Evolutionary conservation across 2,888 invertebrate species (phyloP).

Genomic region (Uloborus plumipes): DNA sequence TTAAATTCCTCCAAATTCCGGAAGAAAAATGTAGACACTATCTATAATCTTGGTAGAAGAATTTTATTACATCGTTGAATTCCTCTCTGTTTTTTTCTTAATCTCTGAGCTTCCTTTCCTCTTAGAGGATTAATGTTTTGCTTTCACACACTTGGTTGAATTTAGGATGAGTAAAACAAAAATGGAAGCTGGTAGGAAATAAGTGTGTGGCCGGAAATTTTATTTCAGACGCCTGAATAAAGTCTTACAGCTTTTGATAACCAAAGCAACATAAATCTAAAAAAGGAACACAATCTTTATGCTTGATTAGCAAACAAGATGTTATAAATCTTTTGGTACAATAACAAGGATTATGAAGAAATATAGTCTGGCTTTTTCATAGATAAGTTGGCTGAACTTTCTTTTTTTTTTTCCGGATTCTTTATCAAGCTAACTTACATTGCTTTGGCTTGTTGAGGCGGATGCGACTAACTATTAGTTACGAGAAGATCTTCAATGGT

Average conservation of each 20-base stretch:
- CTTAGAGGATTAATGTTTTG: slow-evolving; percentile 44
- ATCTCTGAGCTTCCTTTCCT: slow-evolving; percentile 3
- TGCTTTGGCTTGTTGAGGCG: too few species aligned
- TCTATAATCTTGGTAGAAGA: too few species aligned
- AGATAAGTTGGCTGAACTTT: slow-evolving; percentile 15
- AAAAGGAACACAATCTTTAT: slow-evolving; percentile 7
- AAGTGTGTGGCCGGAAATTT: slow-evolving; percentile 49
- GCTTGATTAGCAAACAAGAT: slow-evolving; percentile 41
- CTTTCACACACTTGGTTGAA: slow-evolving; percentile 35
- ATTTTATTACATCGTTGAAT: too few species aligned
- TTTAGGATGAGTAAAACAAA: slow-evolving; percentile 10
- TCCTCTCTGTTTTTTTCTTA: too few species aligned
- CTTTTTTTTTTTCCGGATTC: too few species aligned
- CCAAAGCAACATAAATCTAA: too few species aligned
- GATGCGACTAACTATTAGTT: too few species aligned
- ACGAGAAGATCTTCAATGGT: too few species aligned
- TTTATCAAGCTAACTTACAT: too few species aligned
- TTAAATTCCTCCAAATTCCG: too few species aligned
- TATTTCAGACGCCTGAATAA: slow-evolving; percentile 52
- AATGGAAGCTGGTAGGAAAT: not conserved
- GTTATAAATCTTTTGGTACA: slow-evolving; percentile 41
- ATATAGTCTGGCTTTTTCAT: slow-evolving; percentile 16
- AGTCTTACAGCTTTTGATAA: slow-evolving; percentile 21
- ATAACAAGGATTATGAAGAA: slow-evolving; percentile 51
- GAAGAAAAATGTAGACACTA: too few species aligned